Percentiles rank a stretch among this genome's conserved stretches.
These are phyloP conservation scores for Tympanoctomys barrerae DNA, from an alignment of 2,797 vertebrate genomes.

Conservation along the genomic window DNA sequence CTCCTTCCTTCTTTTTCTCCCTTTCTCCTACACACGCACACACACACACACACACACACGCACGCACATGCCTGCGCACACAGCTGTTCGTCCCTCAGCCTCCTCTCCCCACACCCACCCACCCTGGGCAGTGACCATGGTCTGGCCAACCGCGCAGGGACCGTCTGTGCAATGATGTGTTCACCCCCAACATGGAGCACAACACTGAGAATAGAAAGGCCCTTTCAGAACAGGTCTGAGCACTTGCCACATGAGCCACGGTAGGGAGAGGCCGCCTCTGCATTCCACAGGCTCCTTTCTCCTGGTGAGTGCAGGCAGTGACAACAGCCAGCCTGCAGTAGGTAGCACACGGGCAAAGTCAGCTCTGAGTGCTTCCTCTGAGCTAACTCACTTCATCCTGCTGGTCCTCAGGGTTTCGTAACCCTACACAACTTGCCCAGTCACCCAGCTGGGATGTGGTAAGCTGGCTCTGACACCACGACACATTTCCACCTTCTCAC, in stretches of 20 bases:
- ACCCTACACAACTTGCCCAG: background rate
- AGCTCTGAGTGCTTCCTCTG: background rate
- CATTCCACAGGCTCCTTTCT: background rate
- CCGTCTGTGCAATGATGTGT: background rate
- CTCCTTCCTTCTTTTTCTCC: too few relatives aligned
- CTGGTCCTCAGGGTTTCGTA: too few relatives aligned
- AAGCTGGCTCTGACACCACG: background rate
- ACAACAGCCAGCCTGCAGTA: background rate
- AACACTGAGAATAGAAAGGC: background rate
- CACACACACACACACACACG: too few relatives aligned
- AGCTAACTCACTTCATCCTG: background rate
- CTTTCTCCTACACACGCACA: too few relatives aligned
- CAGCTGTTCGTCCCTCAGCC: conserved; percentile 27
- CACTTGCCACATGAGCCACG: background rate
- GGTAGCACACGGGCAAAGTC: background rate
- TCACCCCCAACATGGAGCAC: background rate
- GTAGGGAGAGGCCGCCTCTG: background rate
- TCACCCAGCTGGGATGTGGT: background rate
- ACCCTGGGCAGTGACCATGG: conserved; percentile 24
- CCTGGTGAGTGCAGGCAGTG: background rate
- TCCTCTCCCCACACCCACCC: background rate
- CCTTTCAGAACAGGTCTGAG: background rate
- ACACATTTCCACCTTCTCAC: background rate
- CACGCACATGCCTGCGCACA: background rate
- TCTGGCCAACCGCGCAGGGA: conserved; percentile 52